Conservation (phyloP, 2,113 vertebrate species). For the Cephalopterus ornatus region DNA sequence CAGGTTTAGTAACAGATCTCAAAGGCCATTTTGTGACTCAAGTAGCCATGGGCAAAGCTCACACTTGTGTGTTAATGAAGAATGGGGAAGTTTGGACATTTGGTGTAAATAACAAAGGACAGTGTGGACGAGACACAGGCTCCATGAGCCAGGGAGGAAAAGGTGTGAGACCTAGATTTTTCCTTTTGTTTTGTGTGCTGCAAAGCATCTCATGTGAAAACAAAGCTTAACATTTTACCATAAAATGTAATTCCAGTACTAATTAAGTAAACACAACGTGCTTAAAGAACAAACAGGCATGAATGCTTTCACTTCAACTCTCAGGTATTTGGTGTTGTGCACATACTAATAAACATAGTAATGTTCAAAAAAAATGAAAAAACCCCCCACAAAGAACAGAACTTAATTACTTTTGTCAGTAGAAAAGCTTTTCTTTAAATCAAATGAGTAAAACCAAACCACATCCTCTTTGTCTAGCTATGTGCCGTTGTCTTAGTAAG, state of each 20-base stretch:
- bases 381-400: no score
- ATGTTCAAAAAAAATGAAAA: background rate
- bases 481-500: background rate
- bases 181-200: background rate
- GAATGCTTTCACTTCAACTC: background rate
- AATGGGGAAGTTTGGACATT: slow-evolving; percentile 98
- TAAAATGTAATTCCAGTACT: background rate
- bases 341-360: background rate
- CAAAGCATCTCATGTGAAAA: background rate
- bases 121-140: slow-evolving; percentile 96
- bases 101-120: slow-evolving; percentile 98
- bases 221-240: background rate
- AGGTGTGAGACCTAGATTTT: slow-evolving; percentile 72
- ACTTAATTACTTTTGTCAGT: background rate
- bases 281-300: background rate
- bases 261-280: background rate
- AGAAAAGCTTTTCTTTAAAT: background rate
- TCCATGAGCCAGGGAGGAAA: slow-evolving; percentile 94
- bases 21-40: slow-evolving; percentile 97
- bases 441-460: background rate
- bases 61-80: slow-evolving; percentile 95
- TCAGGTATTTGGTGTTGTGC: background rate
- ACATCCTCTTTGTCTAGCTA: background rate
- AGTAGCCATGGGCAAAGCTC: slow-evolving; percentile 98
- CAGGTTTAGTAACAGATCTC: slow-evolving; percentile 95